Evolutionary conservation across 2,113 vertebrate species (phyloP), one percentile per base, ranked within the genome.

Genomic region (Vanacampus margaritifer): DNA sequence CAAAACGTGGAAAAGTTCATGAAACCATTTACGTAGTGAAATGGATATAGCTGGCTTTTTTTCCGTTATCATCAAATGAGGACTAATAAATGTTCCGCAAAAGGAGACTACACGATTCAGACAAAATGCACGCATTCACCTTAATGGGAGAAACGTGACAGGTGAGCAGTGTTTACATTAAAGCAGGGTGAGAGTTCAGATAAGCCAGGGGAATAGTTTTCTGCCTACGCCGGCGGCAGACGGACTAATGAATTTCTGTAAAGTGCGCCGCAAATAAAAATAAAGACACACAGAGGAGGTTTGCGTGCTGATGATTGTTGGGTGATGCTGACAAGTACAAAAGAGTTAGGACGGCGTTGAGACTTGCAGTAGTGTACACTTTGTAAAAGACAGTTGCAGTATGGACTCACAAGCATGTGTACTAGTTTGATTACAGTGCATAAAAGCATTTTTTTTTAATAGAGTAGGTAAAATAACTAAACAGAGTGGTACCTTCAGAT

Each of bases 171-270:
- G 76, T 89, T 88, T 87, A 89, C 83, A 87, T 88, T 89, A 85
- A 82, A 84, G 77, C 51, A 79, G 84, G 86, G 86, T 84, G 87
- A 89, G 86, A 81, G 84, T 88, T 88, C 84, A 79, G 74, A 59
- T 45, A 63, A 88, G 84, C 83, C 1, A n/a, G 43, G 86, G 86
- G 88, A 86, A 85, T 84, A 71, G 83, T 84, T 85, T 87, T 88
- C 88, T 88, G 88, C 86, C 84, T 83, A 88, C 86, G 81, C 81
- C 73, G 79, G 83, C 83, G 43, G 86, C 81, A 88, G 88, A 87
- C 84, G 50, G 71, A 68, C 84, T 86, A 89, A 89, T 89, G 87
- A 88, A 89, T 89, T 90, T 87, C 79, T 81, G 85, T 87, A 87
- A 89, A 87, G 80, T 56, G 60, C 78, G 73, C 79, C 75, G 86